These are phyloP conservation scores for Mesochorus sp. DNA, from an alignment of 2,888 invertebrate species.

Conservation along the genomic window DNA sequence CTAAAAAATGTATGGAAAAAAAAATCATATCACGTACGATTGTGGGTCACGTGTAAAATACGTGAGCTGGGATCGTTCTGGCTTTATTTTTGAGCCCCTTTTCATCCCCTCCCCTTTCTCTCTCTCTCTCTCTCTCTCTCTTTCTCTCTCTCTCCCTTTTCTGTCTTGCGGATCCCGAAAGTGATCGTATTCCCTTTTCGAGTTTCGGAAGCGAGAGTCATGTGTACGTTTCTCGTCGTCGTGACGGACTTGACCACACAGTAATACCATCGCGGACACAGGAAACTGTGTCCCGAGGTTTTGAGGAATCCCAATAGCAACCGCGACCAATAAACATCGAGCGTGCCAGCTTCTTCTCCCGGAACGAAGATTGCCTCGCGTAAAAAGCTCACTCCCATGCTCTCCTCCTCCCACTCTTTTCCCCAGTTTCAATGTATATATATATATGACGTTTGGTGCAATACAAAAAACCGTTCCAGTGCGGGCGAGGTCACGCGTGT, in stretches of 20 bases:
- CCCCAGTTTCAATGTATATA: constrained; percentile 46
- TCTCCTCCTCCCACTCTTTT: constrained; percentile 16
- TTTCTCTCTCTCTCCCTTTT: constrained; percentile 6
- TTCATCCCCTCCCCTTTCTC: neutral
- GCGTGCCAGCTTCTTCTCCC: constrained; percentile 34
- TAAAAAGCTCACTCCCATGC: constrained; percentile 26
- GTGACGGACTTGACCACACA: constrained; percentile 17
- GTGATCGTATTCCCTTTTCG: constrained; percentile 60
- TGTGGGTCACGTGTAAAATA: constrained; percentile 68
- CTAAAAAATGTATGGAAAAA: constrained; percentile 29
- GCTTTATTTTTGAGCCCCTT: constrained; percentile 51
- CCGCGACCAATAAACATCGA: constrained; percentile 57
- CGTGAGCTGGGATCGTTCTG: constrained; percentile 56
- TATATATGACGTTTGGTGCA: constrained; percentile 27
- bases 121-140: constrained; percentile 9
- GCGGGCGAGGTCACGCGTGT: constrained; percentile 1
- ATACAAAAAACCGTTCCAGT: constrained; percentile 7
- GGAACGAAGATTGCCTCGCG: constrained; percentile 50
- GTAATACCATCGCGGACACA: constrained; percentile 37
- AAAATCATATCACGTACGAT: constrained; percentile 68
- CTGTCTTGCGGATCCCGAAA: constrained; percentile 13
- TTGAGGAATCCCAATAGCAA: constrained; percentile 59
- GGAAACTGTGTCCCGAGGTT: constrained; percentile 29
- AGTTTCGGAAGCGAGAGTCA: constrained; percentile 33
- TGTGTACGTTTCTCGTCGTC: neutral